Conservation (phyloP, 2,888 invertebrate genomes). For the Marronus borbonicus region DNA sequence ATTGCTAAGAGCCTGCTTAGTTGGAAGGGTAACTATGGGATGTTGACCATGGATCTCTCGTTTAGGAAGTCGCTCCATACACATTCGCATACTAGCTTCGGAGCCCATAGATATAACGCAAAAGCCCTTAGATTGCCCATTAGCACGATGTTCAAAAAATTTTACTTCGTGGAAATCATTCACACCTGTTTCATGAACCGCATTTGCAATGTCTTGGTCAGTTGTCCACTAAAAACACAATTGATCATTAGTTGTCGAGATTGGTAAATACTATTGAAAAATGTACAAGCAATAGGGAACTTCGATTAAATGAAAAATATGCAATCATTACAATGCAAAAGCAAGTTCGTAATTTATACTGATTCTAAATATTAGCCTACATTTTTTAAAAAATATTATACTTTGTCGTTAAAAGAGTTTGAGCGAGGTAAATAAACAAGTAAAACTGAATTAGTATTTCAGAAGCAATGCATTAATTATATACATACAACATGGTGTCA, state of each 20-base stretch:
- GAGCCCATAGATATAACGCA: slow-evolving; percentile 96
- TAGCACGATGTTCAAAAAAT: slow-evolving; percentile 99
- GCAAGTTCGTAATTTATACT: too few species aligned
- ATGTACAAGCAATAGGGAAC: too few species aligned
- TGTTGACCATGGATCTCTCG: slow-evolving; percentile 96
- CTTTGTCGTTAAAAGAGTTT: too few species aligned
- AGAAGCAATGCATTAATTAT: too few species aligned
- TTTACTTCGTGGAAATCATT: slow-evolving; percentile 97
- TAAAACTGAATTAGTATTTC: too few species aligned
- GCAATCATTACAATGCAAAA: too few species aligned
- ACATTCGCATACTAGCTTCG: slow-evolving; percentile 89
- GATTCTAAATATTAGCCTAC: too few species aligned
- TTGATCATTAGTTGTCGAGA: not conserved
- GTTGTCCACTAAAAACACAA: slow-evolving; percentile 91
- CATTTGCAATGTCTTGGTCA: slow-evolving; percentile 95
- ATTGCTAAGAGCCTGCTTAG: slow-evolving; percentile 88
- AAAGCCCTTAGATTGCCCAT: slow-evolving; percentile 99
- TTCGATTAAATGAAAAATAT: too few species aligned
- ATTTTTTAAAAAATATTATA: too few species aligned
- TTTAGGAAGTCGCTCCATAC: slow-evolving; percentile 95
- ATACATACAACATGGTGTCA: too few species aligned
- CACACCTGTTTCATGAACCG: slow-evolving; percentile 90
- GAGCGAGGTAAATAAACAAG: too few species aligned
- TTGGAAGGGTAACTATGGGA: slow-evolving; percentile 95
- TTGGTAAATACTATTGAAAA: too few species aligned